Base-by-base conservation (phyloP, 2,113 vertebrate species). In the Eudyptes chrysolophus region DNA sequence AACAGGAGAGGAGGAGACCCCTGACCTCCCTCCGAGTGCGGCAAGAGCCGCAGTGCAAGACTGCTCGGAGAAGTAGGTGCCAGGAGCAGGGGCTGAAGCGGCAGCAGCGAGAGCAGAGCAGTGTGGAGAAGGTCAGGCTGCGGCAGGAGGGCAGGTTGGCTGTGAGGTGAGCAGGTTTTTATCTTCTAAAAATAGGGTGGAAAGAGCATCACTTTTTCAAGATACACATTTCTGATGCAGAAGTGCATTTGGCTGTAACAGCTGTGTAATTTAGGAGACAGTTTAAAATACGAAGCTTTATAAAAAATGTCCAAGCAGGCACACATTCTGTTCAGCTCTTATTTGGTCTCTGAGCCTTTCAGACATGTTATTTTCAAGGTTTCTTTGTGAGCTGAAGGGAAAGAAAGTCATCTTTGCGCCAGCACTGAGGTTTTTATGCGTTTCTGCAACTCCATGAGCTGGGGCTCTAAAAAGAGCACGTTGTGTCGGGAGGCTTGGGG, bases 401-500 rank as follows among this genome's bases (percentile, higher is more conserved):
- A 86, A 91, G 75, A 57, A 83, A 76, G n/a, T 90, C 26, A 10
- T 19, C 69, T 55, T 48, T 51, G 52, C 0, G 4, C 55, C 87
- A 92, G 70, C 4, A 19, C 82, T 54, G 87, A 71, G 70, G 46
- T 34, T 76, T 55, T 22, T 16, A 22, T 15, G 51, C 3, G 1
- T 58, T 84, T 40, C 55, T 77, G 69, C 40, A 64, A 17, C 62
- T 72, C 44, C 29, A 5, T 0, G 30, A 66, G 68, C 80, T 32
- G 89, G 60, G 80, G 64, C 77, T 89, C 52, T 74, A 6, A n/a
- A n/a, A 68, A 6, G 34, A 83, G 16, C 68, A n/a, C 0, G 2
- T 22, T 0, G 6, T n/a, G 48, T 19, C 0, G 0, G 40, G 71
- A 60, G 40, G 30, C 44, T 60, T 0, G 0, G 40, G 49, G 61